Conservation (phyloP, 30 jellyfish, hydroid and myxozoan species). For the Sanderia malayensis region DNA sequence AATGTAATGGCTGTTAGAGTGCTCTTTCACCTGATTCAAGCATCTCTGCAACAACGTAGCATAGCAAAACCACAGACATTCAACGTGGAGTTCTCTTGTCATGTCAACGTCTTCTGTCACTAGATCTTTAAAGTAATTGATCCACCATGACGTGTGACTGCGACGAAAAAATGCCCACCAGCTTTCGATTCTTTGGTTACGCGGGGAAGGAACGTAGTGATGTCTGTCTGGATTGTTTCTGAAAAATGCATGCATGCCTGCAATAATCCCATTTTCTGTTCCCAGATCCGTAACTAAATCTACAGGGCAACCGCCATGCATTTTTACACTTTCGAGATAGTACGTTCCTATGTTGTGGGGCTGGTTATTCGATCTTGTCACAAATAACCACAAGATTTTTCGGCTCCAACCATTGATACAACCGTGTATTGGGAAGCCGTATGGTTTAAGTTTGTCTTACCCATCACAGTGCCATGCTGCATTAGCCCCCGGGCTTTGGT, state of each 20-base stretch:
- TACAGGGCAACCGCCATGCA: constrained; percentile 46
- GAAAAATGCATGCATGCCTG: constrained; percentile 51
- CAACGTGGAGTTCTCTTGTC: constrained; percentile 5
- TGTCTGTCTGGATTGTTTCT: constrained; percentile 36
- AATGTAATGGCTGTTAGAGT: constrained; percentile 6
- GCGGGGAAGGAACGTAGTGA: constrained; percentile 52
- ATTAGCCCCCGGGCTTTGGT: background rate
- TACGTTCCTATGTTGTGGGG: constrained; percentile 48
- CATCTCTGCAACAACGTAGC: background rate
- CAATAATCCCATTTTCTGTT: constrained; percentile 65
- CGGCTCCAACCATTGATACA: constrained; percentile 67
- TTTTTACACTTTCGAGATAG: constrained; percentile 25
- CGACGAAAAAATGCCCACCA: constrained; percentile 61
- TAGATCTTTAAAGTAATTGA: constrained; percentile 40
- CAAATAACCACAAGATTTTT: constrained; percentile 57
- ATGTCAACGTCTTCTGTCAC: constrained; percentile 27
- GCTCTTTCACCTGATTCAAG: background rate
- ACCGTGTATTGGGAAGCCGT: constrained; percentile 68
- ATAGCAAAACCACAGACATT: constrained; percentile 32
- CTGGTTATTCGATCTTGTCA: constrained; percentile 45
- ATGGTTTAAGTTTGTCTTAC: background rate
- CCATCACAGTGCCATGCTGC: background rate
- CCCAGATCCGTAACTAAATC: constrained; percentile 63
- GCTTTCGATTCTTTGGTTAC: constrained; percentile 62
- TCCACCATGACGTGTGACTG: constrained; percentile 52